phyloP scores from a whole-genome alignment of 1,140 invertebrate genomes.

The Drosophila albomicans region DNA sequence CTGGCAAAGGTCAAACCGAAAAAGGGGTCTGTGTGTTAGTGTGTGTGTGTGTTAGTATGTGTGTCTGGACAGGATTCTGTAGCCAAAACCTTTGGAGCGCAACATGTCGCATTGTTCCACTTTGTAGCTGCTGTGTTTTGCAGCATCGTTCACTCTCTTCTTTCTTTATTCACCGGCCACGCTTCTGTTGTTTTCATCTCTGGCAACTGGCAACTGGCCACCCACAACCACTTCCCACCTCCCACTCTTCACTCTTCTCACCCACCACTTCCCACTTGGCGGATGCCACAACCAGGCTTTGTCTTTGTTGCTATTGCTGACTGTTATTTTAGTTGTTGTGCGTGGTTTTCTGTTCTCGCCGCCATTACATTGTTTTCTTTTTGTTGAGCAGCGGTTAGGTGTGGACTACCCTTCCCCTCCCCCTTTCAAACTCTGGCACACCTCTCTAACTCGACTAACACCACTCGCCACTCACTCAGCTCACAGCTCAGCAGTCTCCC shows the following conservation, averaged over 20 bases:
- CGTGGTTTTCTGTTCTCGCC: constrained; percentile 61
- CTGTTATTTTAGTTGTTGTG: constrained; percentile 54
- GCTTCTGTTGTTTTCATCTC: constrained; percentile 21
- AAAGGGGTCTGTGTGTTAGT: constrained; percentile 14
- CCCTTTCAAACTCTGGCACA: background rate
- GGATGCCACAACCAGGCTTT: constrained; percentile 29
- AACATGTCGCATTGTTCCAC: constrained; percentile 80
- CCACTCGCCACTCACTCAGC: constrained; percentile 16
- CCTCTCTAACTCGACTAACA: background rate
- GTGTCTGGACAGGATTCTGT: constrained; percentile 31
- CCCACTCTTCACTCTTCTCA: background rate
- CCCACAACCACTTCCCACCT: constrained; percentile 9
- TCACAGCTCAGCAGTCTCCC: constrained; percentile 2
- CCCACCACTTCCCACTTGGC: constrained; percentile 14
- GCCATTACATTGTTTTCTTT: constrained; percentile 79
- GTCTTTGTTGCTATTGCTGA: constrained; percentile 4
- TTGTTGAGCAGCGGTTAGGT: constrained; percentile 63
- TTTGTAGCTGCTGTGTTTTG: constrained; percentile 54
- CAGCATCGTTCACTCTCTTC: constrained; percentile 1
- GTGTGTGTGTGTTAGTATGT: constrained; percentile 10
- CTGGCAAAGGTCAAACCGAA: constrained; percentile 58
- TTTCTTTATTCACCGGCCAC: constrained; percentile 5
- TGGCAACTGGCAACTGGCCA: constrained; percentile 22
- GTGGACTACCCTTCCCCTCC: constrained; percentile 10
- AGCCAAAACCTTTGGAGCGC: constrained; percentile 67